Base-by-base conservation (phyloP, 2,888 invertebrate species). In the Trachelus iudaicus region DNA sequence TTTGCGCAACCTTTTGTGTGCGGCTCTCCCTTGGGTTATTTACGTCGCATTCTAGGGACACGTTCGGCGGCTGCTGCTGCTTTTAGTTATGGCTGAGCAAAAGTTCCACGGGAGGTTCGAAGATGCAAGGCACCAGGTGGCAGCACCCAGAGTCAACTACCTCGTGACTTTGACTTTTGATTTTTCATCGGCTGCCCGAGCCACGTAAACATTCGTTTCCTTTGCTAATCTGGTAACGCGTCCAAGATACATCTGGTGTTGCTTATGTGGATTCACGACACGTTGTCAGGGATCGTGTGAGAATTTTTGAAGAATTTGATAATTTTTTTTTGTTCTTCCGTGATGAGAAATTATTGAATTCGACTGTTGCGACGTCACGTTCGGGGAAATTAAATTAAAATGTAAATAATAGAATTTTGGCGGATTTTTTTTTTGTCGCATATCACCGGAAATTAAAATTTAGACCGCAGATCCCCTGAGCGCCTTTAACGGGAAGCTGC, bases 91-190 rank as follows among this genome's bases (percentile, higher is more conserved):
- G 56, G 56, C 56, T 23, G 56, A 56, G 56, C 78, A 78, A 69
- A 69, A 79, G 76, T 15, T 69, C 69, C 15, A 1, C 6, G 6
- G 69, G 69, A 74, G 73, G 77, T 77, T 76, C 73, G 75, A 87
- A 86, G 85, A 86, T 81, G 83, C 84, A 81, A 80, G 78, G 82
- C 81, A 86, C 86, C 87, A 87, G 87, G 86, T 87, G 87, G 82
- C 80, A 82, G 56, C 56, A 23, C 23, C 23, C 0, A 56, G 23
- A 23, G 31, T 33, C 71, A 13, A 34, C 71, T 69, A 69, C 31
- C 69, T 23, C 9, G 56, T 56, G 23, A 15, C 15, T 56, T 15
- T 71, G 71, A 71, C 34, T 31, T 69, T 69, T 4, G 30, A 34
- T 23, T 30, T 69, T 69, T 30, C 30, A 11, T 69, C 30, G 30